A percentile compares a stretch with the other conserved stretches of the same genome.
phyloP scores from a whole-genome alignment of 2,888 invertebrate species.

The Yponomeuta malinellus region DNA sequence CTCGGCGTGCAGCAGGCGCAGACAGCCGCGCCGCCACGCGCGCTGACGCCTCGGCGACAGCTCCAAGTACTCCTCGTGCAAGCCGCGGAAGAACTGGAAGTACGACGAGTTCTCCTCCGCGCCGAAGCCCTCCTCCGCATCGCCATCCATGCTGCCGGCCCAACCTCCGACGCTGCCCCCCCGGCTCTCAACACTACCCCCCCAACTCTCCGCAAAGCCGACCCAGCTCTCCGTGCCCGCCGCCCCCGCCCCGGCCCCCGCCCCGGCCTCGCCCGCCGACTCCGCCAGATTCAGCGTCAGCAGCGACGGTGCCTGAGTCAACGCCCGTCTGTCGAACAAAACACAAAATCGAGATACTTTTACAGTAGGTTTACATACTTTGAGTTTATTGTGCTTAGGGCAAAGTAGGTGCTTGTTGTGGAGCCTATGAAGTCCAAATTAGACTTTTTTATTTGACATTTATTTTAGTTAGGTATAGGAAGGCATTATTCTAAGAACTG shows the following conservation, averaged over 20 bases:
- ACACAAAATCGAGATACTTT: too few species aligned
- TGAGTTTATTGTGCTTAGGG: too few species aligned
- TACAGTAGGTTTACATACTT: too few species aligned
- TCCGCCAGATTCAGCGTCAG: conserved; percentile 31
- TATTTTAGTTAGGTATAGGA: too few species aligned
- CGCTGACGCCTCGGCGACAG: conserved; percentile 44
- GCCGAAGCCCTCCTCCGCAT: conserved; percentile 39
- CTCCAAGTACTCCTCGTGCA: conserved; percentile 54
- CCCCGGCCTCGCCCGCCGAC: neutral
- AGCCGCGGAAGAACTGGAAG: conserved; percentile 64
- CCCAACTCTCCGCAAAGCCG: conserved; percentile 20
- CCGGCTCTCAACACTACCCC: too few species aligned
- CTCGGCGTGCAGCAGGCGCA: conserved; percentile 48
- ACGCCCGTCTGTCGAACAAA: too few species aligned
- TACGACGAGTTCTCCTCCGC: conserved; percentile 55
- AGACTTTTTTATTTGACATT: too few species aligned
- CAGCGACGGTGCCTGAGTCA: conserved; percentile 33
- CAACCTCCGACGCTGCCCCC: too few species aligned
- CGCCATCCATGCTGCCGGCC: conserved; percentile 15
- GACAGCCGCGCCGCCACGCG: conserved; percentile 51
- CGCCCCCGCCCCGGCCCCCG: conserved; percentile 18
- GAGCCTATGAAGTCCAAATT: too few species aligned
- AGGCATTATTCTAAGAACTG: too few species aligned
- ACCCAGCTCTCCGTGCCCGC: conserved; percentile 34
- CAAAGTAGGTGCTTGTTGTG: too few species aligned